A percentile compares a stretch with the other conserved stretches of the same genome.
These are phyloP conservation scores for Nymphalis urticae DNA, from an alignment of 2,888 invertebrate genomes.

Conservation along the genomic window DNA sequence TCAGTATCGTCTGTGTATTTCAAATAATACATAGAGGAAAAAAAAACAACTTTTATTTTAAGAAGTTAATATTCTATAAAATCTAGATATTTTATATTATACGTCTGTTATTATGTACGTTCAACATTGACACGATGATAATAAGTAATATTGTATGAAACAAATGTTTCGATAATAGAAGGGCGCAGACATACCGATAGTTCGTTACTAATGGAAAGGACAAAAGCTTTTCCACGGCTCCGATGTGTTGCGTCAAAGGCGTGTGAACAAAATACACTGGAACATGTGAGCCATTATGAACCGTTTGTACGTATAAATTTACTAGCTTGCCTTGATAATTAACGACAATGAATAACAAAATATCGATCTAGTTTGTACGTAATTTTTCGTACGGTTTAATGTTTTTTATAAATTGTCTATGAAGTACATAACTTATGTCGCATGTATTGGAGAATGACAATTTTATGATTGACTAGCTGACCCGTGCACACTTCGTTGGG, in stretches of 20 bases:
- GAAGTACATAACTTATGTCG: too few relatives aligned
- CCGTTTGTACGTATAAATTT: constrained; percentile 32
- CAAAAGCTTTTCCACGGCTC: constrained; percentile 53
- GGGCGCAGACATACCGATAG: constrained; percentile 29
- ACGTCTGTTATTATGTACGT: too few relatives aligned
- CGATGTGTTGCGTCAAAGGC: constrained; percentile 53
- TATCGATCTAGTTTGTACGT: background rate
- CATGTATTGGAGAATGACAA: too few relatives aligned
- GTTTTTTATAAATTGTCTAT: too few relatives aligned
- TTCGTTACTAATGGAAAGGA: constrained; percentile 53
- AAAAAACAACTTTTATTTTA: background rate
- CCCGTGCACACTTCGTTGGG: too few relatives aligned
- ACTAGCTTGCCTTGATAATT: constrained; percentile 31
- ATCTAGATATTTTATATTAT: too few relatives aligned
- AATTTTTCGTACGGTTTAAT: too few relatives aligned
- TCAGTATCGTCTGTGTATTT: too few relatives aligned
- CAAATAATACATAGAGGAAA: background rate
- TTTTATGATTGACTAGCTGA: too few relatives aligned
- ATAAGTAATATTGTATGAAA: constrained; percentile 39
- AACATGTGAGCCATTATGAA: constrained; percentile 48
- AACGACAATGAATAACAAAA: constrained; percentile 8
- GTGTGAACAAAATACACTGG: constrained; percentile 62
- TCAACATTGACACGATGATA: background rate
- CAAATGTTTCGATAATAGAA: constrained; percentile 27
- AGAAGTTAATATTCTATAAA: too few relatives aligned